Base-by-base conservation (phyloP, 2,797 vertebrate genomes). In the Parambassis ranga region DNA sequence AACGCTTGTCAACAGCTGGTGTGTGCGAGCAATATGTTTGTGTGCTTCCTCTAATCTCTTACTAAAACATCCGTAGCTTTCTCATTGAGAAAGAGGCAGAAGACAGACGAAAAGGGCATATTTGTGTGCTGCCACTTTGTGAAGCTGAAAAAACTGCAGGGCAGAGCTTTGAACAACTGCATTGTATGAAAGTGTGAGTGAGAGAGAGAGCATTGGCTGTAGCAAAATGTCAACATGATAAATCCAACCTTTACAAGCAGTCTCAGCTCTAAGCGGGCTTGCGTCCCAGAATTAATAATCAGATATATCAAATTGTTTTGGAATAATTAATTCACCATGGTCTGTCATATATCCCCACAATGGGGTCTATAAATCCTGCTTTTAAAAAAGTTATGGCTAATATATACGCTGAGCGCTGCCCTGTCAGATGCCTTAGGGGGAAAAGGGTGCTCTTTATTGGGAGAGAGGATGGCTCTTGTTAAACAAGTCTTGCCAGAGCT, bases 201-300 rank as follows among this genome's bases (percentile, higher is more conserved):
- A 26, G 47, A 10, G 27, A 20, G 38, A 48, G 39, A 82, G 78
- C 49, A 75, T 26, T 69, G 79, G 71, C 86, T 85, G 71, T 65
- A 85, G 76, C 86, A 84, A 92, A 92, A 92, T 92, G 92, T 90
- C 92, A 93, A 87, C 89, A 90, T 92, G 91, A 92, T 92, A 91
- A 93, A 93, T 92, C 89, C 90, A 91, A 91, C 89, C 90, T 92
- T 93, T 91, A 88, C 91, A 90, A 91, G 88, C 87, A 72, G 83
- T 80, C 83, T 84, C 77, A 82, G 85, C 81, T 87, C 81, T 79
- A 75, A 83, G 82, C 74, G 53, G 75, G 84, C 79, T 78, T 14
- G 65, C 90, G 86, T 84, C 83, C 83, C 78, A 81, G 85, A 90
- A 92, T 92, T 91, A 91, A 91, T 91, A 88, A 90, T 93, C 85